Conservation (phyloP, 1,140 invertebrate genomes). For the Aphelinus atriplicis region DNA sequence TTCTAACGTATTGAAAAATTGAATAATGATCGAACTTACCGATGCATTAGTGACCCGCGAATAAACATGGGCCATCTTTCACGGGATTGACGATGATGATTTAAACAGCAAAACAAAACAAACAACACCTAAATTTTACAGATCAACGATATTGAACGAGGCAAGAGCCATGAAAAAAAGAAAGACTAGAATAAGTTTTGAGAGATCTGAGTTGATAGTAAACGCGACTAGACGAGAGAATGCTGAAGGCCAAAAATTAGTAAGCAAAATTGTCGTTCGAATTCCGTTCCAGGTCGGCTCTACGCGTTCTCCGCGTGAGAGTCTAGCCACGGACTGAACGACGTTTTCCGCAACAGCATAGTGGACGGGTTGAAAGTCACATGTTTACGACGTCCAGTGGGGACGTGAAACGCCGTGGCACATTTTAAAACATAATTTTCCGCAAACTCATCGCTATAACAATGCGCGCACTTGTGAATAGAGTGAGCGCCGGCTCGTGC, state of each 20-base stretch:
- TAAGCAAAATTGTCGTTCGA: not conserved
- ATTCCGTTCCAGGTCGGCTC: not conserved
- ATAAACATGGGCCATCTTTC: slow-evolving; percentile 25
- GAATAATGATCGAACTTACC: slow-evolving; percentile 13
- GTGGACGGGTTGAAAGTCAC: slow-evolving; percentile 8
- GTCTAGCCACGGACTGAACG: not conserved
- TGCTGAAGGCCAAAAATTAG: not conserved
- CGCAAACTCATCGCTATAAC: slow-evolving; percentile 13
- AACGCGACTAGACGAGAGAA: not conserved
- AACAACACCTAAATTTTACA: not conserved
- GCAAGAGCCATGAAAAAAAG: not conserved
- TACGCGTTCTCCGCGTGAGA: slow-evolving; percentile 29
- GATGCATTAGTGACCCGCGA: not conserved
- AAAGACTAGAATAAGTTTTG: not conserved
- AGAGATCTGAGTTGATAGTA: too few relatives aligned
- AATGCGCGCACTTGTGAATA: too few relatives aligned
- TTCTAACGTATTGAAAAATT: not conserved
- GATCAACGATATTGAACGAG: not conserved
- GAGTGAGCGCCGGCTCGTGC: not conserved
- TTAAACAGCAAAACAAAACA: not conserved
- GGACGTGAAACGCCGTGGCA: too few relatives aligned
- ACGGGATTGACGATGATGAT: not conserved
- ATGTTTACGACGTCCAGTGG: not conserved
- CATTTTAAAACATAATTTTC: not conserved
- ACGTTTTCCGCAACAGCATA: slow-evolving; percentile 11